Conservation (phyloP, 2,888 invertebrate genomes). For the Schizotus pectinicornis region DNA sequence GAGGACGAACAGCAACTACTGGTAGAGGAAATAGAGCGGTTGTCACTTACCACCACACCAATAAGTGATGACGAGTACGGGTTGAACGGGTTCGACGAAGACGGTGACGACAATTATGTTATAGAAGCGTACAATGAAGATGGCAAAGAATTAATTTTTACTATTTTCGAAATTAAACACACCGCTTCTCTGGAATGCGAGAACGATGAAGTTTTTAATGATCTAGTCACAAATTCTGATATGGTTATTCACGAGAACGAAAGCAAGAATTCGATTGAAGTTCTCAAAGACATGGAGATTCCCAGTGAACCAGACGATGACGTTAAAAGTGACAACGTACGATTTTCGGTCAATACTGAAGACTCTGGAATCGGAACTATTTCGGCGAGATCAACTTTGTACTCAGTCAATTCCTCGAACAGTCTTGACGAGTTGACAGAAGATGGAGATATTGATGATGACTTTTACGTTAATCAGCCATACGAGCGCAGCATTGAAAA, state of each 20-base stretch:
- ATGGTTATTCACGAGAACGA: constrained; percentile 30
- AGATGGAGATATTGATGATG: constrained; percentile 11
- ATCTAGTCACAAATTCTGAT: constrained; percentile 24
- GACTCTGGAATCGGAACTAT: constrained; percentile 1
- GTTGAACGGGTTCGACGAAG: constrained; percentile 28
- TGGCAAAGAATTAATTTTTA: constrained; percentile 45
- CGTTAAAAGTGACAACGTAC: not conserved
- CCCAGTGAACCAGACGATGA: not conserved
- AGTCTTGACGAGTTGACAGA: constrained; percentile 8
- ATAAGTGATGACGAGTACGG: constrained; percentile 35
- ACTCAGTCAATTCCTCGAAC: constrained; percentile 37
- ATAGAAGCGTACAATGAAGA: constrained; percentile 49
- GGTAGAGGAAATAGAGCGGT: not conserved
- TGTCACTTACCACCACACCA: too few species aligned
- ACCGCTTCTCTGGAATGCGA: not conserved
- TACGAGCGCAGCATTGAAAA: constrained; percentile 35
- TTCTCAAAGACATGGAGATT: not conserved
- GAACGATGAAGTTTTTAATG: constrained; percentile 13
- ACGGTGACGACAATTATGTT: constrained; percentile 35
- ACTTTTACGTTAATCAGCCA: constrained; percentile 8
- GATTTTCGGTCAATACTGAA: not conserved
- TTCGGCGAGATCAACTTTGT: constrained; percentile 34
- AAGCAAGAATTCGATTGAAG: constrained; percentile 9
- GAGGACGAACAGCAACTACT: too few species aligned
- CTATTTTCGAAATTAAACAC: constrained; percentile 7